Evolutionary conservation across 2,113 vertebrate genomes (phyloP), one percentile per base, ranked within the genome.

Genomic region (Pelmatolapia mariae): DNA sequence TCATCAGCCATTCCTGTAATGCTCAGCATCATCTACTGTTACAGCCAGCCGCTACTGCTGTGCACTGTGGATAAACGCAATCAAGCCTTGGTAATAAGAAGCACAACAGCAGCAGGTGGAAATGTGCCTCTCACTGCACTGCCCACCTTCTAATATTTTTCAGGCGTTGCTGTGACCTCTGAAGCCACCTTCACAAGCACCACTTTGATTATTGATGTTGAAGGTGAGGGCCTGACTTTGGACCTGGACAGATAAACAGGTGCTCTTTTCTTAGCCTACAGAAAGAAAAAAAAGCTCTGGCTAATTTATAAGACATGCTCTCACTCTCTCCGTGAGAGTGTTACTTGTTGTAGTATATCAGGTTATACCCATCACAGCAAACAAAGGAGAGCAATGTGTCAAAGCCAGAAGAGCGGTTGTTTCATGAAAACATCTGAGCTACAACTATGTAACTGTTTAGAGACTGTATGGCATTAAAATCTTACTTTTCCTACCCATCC

Each of bases 181-280:
- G 88, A 63, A 68, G 79, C 71, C 45, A 53, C 87, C 82, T 68
- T 87, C 86, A 86, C 84, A 15, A 94, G 89, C 82, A 79, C 87
- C 76, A 80, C 89, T 89, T 94, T 89, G 88, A 92, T 94, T 94
- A 90, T 93, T 94, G 82, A 95, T 90, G 91, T 81, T 50, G 87
- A 82, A 86, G 73, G 87, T 81, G 19, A 81, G 81, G 80, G 56
- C 83, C 85, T 73, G 63, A 71, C 87, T 87, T 80, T 89, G 33
- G 76, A 87, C 89, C 87, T 11, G 81, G 40, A 26, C 85, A 15
- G 1, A 81, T 82, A 85, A 31, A 22, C 22, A 29, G 5, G 83
- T 24, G 89, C 73, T 88, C 82, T 91, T 93, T 91, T 59, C 87
- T 85, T 43, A 80, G 81, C 84, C 31, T 10, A 0, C 52, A 22